These are phyloP conservation scores for Cisticola juncidis DNA, from an alignment of 2,113 vertebrate genomes.

Conservation along the genomic window DNA sequence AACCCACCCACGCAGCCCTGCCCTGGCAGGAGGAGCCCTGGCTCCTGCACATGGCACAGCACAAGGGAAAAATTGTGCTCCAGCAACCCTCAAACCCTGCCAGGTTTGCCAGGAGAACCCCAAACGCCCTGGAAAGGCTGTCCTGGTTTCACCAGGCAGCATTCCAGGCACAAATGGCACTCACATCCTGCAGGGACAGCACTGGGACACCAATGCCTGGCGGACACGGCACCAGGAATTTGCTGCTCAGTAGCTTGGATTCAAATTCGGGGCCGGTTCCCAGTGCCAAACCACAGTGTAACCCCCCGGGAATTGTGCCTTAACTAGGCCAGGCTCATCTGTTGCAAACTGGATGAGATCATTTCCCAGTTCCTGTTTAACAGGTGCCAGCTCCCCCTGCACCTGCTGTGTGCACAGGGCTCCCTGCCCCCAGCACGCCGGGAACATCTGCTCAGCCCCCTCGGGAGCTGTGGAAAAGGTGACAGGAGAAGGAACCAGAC, in stretches of 20 bases:
- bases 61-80: not conserved
- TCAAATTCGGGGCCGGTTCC: not conserved
- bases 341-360: constrained; percentile 32
- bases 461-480: not conserved
- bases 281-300: constrained; percentile 20
- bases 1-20: not conserved
- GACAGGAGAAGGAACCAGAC: not conserved
- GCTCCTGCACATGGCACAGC: not conserved
- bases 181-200: not conserved
- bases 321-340: constrained; percentile 28
- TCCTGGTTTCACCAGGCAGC: not conserved
- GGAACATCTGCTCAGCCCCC: constrained; percentile 25
- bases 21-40: not conserved
- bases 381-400: constrained; percentile 54
- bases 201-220: not conserved
- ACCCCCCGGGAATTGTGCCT: constrained; percentile 20
- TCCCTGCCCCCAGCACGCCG: not conserved
- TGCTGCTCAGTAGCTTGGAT: not conserved
- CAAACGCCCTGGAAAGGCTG: not conserved
- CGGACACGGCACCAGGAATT: not conserved
- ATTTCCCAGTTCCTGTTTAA: constrained; percentile 50
- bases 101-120: not conserved
- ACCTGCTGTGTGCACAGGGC: not conserved
- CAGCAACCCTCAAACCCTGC: not conserved
- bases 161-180: not conserved